Evolutionary conservation across 1,140 invertebrate genomes (phyloP), one percentile per base, ranked within the genome.

Genomic region (Teleopsis dalmanni): DNA sequence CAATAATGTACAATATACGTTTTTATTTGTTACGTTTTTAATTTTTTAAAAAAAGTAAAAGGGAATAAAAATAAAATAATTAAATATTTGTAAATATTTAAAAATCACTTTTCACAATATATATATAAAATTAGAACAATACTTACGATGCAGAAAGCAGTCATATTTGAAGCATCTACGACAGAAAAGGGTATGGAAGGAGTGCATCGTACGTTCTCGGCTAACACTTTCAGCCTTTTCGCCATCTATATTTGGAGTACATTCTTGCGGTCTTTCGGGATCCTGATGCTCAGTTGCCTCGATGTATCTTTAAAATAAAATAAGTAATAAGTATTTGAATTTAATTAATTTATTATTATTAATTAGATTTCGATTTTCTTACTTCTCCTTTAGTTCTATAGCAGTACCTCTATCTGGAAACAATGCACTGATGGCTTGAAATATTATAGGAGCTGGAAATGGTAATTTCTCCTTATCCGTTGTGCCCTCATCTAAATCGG

Each of bases 151-250:
- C 40, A 96, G 73, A 65, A 95, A 95, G 71, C 95, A 98, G 73
- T 98, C 95, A 71, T 98, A 98, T 81, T 96, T 97, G 71, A 94
- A 98, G 73, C 95, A 98, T 10, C 95, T 76, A 19, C 95, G 75
- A 66, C 95, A 98, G 72, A 98, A 98, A 1, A 98, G 75, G 1
- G 93, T 94, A 62, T 95, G 91, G 70, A 95, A 98, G 4, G 94
- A 97, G 73, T 98, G 94, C 84, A 98, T 87, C 5, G 91, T 93
- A 73, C 96, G 88, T 63, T 96, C 94, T 33, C 91, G 75, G 0
- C 87, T 83, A 18, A 96, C 91, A 47, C 87, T 91, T 70, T 92
- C 87, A 1, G 93, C 93, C 59, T 85, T 85, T 5, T 84, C 81
- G 18, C 94, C 93, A 75, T 98, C 95, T 57, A 98, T 95, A 72